A percentile compares a stretch with the other conserved stretches of the same genome.
These are phyloP conservation scores for Sarcophilus harrisii DNA, from an alignment of 2,797 vertebrate genomes.

Conservation along the genomic window DNA sequence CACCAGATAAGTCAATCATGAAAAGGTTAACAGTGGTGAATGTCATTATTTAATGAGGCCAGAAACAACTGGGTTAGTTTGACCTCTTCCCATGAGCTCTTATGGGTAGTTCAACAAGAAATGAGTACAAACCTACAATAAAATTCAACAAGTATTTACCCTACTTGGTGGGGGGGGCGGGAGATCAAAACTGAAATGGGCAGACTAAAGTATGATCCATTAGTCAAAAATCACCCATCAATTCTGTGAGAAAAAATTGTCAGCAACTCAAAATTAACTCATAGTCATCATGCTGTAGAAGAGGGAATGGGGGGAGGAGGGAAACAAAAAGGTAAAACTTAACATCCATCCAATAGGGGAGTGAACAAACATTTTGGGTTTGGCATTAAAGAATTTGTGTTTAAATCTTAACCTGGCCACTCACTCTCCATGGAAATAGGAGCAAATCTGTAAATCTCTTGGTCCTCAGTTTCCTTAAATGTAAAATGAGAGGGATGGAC, in stretches of 20 bases:
- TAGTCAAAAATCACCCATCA: background rate
- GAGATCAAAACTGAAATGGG: background rate
- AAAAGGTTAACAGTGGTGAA: background rate
- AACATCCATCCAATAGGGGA: background rate
- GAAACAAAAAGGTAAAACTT: background rate
- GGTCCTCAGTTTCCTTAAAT: background rate
- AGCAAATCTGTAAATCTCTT: background rate
- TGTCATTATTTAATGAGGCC: slow-evolving; percentile 45
- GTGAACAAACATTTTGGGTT: background rate
- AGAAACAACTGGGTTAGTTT: slow-evolving; percentile 15
- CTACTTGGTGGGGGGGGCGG: background rate
- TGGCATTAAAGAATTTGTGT: background rate
- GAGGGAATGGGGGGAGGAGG: background rate
- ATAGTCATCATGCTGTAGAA: background rate
- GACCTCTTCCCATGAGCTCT: slow-evolving; percentile 15
- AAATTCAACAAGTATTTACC: background rate
- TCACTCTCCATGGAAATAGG: background rate
- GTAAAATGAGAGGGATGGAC: too few species aligned
- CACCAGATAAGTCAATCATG: background rate
- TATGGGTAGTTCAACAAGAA: background rate
- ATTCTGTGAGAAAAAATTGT: background rate
- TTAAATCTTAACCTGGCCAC: background rate
- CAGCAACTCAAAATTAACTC: background rate
- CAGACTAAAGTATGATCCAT: background rate
- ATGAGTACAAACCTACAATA: background rate